Percentiles rank a stretch among this genome's conserved stretches.
Evolutionary conservation across 2,888 invertebrate genomes (phyloP).

Genomic region (Eretmocerus hayati): DNA sequence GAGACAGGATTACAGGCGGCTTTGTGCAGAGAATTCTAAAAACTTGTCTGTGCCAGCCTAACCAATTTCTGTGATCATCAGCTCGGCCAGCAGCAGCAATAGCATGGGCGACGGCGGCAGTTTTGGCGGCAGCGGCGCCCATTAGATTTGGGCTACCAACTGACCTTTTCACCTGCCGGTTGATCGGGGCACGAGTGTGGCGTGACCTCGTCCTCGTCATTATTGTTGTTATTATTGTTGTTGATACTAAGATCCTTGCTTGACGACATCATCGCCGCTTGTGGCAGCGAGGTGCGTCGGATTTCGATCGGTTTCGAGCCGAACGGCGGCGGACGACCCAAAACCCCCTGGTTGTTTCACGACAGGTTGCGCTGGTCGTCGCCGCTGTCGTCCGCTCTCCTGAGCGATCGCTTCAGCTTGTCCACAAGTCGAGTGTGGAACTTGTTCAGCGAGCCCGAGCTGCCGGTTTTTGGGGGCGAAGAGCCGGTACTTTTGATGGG

Average conservation of each 20-base stretch:
- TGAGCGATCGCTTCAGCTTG: slow-evolving; percentile 67
- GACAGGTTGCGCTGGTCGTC: slow-evolving; percentile 46
- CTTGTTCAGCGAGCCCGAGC: slow-evolving; percentile 61
- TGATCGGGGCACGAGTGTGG: slow-evolving; percentile 38
- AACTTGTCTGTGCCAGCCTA: too few species aligned
- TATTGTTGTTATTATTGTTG: slow-evolving; percentile 11
- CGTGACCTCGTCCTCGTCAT: slow-evolving; percentile 10
- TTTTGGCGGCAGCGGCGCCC: not conserved
- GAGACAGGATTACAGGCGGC: too few species aligned
- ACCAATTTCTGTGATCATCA: too few species aligned
- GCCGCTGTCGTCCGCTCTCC: slow-evolving; percentile 53
- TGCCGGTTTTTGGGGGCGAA: slow-evolving; percentile 57
- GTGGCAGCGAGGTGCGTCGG: slow-evolving; percentile 42
- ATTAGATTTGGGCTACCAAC: not conserved
- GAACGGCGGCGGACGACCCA: slow-evolving; percentile 39
- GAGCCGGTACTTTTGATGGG: slow-evolving; percentile 61
- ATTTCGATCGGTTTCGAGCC: slow-evolving; percentile 44
- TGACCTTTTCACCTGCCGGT: not conserved
- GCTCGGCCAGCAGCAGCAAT: too few species aligned
- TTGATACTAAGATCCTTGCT: slow-evolving; percentile 10
- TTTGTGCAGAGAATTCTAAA: too few species aligned
- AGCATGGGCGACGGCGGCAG: too few species aligned
- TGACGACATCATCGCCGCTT: slow-evolving; percentile 1
- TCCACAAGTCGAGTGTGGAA: slow-evolving; percentile 75
- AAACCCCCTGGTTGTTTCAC: slow-evolving; percentile 43